Evolutionary conservation across 2,113 vertebrate species (phyloP).

Genomic region (Hystrix cristata): DNA sequence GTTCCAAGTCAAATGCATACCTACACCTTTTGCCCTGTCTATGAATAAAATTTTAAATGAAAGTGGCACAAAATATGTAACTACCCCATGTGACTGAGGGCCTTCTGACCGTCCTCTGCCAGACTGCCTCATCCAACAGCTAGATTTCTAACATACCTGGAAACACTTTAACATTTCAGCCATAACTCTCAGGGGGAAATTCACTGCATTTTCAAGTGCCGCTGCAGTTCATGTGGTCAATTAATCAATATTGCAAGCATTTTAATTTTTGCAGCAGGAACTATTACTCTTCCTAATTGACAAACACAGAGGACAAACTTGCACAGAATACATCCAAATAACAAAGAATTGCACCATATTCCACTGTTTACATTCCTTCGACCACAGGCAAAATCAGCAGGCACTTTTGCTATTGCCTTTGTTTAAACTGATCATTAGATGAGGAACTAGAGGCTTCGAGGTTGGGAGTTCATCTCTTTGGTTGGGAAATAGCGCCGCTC

Average conservation of each 20-base stretch:
- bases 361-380: background rate
- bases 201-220: background rate
- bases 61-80: conserved; percentile 51
- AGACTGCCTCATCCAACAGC: conserved; percentile 11
- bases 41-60: conserved; percentile 29
- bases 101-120: background rate
- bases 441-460: background rate
- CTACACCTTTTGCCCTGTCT: background rate
- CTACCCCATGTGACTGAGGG: background rate
- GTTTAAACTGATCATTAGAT: background rate
- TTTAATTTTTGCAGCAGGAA: conserved; percentile 34
- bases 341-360: background rate
- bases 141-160: conserved; percentile 62
- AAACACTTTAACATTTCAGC: conserved; percentile 53
- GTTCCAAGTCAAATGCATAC: background rate
- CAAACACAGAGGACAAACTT: background rate
- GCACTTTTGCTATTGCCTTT: background rate
- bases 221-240: background rate
- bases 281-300: background rate
- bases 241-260: conserved; percentile 4
- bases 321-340: background rate
- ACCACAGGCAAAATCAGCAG: background rate
- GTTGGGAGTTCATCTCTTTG: background rate
- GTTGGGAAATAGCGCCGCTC: background rate
- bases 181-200: conserved; percentile 18